Base-by-base conservation (phyloP, 2,888 invertebrate species). In the Bombylius major region DNA sequence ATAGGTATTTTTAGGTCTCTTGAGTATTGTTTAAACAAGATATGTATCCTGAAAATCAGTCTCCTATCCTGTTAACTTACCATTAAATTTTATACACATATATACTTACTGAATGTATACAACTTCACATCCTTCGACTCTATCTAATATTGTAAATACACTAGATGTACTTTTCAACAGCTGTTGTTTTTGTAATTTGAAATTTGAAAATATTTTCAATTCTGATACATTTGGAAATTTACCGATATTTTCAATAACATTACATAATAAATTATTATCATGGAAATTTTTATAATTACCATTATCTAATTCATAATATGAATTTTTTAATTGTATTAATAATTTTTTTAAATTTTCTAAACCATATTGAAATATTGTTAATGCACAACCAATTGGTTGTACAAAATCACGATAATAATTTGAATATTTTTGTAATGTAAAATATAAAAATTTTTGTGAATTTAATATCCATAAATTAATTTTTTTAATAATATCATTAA, bases 321-420 rank as follows among this genome's bases (percentile, higher is more conserved):
- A 50, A 47, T 57, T 57, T 14, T 51, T 50, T 13, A 42, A 33
- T 64, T 82, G 80, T 51, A 68, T 73, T 3, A 82, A 69, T 50
- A 81, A 69, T 54, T 79, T 77, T 50, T 77, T 78, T 31, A 86
- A 65, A 13, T 78, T 69, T 47, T 78, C 79, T 32, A 84, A 72
- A 4, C 86, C 86, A 61, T 81, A 82, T 3, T 79, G 73, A 58
- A 88, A 78, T 73, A 87, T 84, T 1, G 82, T 77, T 8, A 89
- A 68, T 0, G 86, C 84, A 55, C 80, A 77, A 51, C 86, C 76
- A 23, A 92, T 72, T 0, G 91, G 89, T 58, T 82, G 78, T 0
- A 86, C 79, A 53, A 94, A 76, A 69, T 94, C 94, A 0, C 86
- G 86, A 67, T 89, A 92, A n/a, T 82, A 81, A 4, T 80, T 75